Percentiles rank a stretch among this genome's conserved stretches.
Conservation (phyloP, 2,888 invertebrate species). For the Craniophora ligustri region DNA sequence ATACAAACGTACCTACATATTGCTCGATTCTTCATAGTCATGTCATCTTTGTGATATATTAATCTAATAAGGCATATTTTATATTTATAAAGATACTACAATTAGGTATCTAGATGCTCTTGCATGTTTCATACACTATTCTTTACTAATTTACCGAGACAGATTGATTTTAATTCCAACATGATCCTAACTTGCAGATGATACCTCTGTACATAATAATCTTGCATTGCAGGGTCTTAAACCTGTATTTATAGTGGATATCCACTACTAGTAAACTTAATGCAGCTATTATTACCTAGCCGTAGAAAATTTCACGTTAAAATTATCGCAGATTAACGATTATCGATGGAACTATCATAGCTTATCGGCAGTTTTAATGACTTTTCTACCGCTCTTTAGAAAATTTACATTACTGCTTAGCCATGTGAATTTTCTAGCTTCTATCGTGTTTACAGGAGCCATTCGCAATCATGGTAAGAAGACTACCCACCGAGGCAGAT, state of each 20-base stretch:
- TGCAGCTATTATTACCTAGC: constrained; percentile 11
- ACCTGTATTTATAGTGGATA: constrained; percentile 20
- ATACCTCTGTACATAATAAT: constrained; percentile 5
- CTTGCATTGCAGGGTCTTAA: constrained; percentile 5
- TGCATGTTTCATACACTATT: constrained; percentile 8
- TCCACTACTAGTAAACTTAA: constrained; percentile 3
- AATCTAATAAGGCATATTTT: background rate
- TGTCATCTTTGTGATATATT: too few species aligned
- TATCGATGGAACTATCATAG: background rate
- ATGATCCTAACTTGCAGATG: constrained; percentile 12
- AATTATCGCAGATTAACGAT: constrained; percentile 3
- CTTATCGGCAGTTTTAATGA: background rate
- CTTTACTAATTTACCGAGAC: constrained; percentile 14
- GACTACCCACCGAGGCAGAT: too few species aligned
- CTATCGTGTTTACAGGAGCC: too few species aligned
- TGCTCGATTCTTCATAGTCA: too few species aligned
- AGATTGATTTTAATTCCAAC: constrained; percentile 19
- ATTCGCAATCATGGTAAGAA: too few species aligned
- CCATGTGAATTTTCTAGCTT: constrained; percentile 3
- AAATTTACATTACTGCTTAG: background rate
- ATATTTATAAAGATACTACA: background rate
- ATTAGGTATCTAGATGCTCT: background rate
- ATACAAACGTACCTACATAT: too few species aligned
- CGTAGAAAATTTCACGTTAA: constrained; percentile 14
- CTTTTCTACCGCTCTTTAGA: background rate